Base-by-base conservation (phyloP, 2,888 invertebrate species). In the Coenonympha glycerion region DNA sequence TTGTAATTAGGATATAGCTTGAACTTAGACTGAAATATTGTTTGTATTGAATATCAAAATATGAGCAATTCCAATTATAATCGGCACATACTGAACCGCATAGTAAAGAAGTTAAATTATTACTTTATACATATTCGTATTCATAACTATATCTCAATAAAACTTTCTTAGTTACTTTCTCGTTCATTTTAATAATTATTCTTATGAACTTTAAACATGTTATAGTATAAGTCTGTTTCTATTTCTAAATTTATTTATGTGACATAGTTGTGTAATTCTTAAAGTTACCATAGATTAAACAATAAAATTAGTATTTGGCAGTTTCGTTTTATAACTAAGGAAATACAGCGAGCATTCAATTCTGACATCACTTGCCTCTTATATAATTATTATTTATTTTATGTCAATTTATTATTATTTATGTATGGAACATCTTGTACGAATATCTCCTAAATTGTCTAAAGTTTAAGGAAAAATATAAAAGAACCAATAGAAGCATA, bases 261-360 rank as follows among this genome's bases (percentile, higher is more conserved):
- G 76, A 81, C 71, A 76, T 79, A 81, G 76, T 66, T 74, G 62
- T 77, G 69, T 72, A 79, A 73, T 75, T 64, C 63, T 52, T 65
- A 80, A 77, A 85, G 87, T 87, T 87, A 87, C 87, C 87, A 85
- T 86, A 84, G 77, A 68, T 65, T 79, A 76, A 77, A 75, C 48
- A 52, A 22, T 39, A 33, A 47, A 53, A 56, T 53, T 56, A 60
- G 24, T 37, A 24, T 39, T 60, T 56, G 61, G 60, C 62, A 56
- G 56, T 52, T 53, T 59, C 55, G 39, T 53, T 55, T 52, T 33
- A 44, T 58, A 40, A 48, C 50, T 55, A 55, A 40, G 55, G 54
- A 48, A 49, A 53, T 28, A 33, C 41, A 55, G 53, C 56, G 53
- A 62, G 56, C 56, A 60, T 57, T 56, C 50, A 53, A 55, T 44